Evolutionary conservation across 1,140 invertebrate species (phyloP).

Genomic region (Neocloeon triangulifer): DNA sequence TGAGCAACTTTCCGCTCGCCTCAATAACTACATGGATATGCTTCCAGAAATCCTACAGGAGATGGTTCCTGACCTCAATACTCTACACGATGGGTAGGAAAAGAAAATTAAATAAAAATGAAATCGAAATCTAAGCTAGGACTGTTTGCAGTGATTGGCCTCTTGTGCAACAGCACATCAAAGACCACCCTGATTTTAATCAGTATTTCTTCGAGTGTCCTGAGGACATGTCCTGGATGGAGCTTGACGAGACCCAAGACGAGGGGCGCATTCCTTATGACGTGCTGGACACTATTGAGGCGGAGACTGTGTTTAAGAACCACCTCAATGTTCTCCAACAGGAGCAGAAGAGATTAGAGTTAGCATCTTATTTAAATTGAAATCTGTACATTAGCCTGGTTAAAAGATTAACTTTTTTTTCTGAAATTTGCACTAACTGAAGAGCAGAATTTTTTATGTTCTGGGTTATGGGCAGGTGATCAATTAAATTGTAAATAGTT

Average conservation of each 20-base stretch:
- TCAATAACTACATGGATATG: constrained; percentile 58
- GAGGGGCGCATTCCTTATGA: constrained; percentile 70
- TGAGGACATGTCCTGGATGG: constrained; percentile 56
- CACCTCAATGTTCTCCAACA: constrained; percentile 76
- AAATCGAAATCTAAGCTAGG: no score
- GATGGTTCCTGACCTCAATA: constrained; percentile 58
- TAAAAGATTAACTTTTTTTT: neutral
- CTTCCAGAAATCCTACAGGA: constrained; percentile 59
- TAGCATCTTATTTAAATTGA: constrained; percentile 21
- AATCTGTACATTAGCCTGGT: neutral
- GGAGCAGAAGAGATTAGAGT: constrained; percentile 77
- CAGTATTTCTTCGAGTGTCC: constrained; percentile 74
- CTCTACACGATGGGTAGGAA: constrained; percentile 49
- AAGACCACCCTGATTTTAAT: constrained; percentile 69
- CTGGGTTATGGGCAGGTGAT: neutral
- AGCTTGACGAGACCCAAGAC: constrained; percentile 31
- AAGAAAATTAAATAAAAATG: constrained; percentile 8
- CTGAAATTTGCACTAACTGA: no score
- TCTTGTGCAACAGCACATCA: constrained; percentile 56
- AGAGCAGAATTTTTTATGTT: neutral
- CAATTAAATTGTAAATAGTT: neutral
- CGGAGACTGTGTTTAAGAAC: constrained; percentile 76
- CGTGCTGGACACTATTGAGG: constrained; percentile 71
- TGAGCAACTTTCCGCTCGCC: constrained; percentile 56
- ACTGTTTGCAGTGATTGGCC: constrained; percentile 53